These are phyloP conservation scores for Rhinogobio ventralis DNA, from an alignment of 2,797 vertebrate species.

Conservation along the genomic window DNA sequence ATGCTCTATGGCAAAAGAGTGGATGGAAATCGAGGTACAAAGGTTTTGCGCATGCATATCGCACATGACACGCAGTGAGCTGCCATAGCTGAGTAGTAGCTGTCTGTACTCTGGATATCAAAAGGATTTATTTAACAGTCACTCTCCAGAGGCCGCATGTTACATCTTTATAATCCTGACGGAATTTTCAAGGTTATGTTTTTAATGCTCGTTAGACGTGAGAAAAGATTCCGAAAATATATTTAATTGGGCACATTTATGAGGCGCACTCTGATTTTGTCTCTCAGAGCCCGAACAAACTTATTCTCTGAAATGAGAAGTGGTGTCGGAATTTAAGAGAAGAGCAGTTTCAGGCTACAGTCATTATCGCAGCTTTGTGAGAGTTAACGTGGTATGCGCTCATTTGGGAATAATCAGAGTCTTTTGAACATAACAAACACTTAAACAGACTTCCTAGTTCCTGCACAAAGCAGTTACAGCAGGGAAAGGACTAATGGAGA, in stretches of 20 bases:
- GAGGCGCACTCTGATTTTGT: conserved; percentile 8
- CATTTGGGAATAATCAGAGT: conserved; percentile 75
- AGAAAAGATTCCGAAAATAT: conserved; percentile 34
- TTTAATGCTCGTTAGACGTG: conserved; percentile 56
- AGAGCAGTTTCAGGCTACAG: conserved; percentile 57
- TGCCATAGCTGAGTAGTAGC: conserved; percentile 15
- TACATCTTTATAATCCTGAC: conserved; percentile 44
- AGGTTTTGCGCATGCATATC: conserved; percentile 14
- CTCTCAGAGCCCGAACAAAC: conserved; percentile 33
- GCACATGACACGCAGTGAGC: conserved; percentile 43
- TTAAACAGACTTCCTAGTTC: conserved; percentile 58
- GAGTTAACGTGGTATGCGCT: conserved; percentile 69
- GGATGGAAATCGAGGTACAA: conserved; percentile 45
- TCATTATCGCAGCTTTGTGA: conserved; percentile 68
- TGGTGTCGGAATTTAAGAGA: conserved; percentile 52
- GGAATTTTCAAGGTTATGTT: conserved; percentile 47
- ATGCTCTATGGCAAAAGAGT: neutral
- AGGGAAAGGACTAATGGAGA: conserved; percentile 65
- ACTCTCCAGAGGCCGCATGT: conserved; percentile 37
- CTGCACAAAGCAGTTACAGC: conserved; percentile 70
- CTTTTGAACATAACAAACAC: conserved; percentile 67
- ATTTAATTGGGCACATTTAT: conserved; percentile 63
- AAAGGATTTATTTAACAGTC: conserved; percentile 50
- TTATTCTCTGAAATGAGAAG: conserved; percentile 37
- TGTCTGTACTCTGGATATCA: conserved; percentile 37